These are phyloP conservation scores for Ifrita kowaldi DNA, from an alignment of 2,113 vertebrate genomes.

Conservation along the genomic window DNA sequence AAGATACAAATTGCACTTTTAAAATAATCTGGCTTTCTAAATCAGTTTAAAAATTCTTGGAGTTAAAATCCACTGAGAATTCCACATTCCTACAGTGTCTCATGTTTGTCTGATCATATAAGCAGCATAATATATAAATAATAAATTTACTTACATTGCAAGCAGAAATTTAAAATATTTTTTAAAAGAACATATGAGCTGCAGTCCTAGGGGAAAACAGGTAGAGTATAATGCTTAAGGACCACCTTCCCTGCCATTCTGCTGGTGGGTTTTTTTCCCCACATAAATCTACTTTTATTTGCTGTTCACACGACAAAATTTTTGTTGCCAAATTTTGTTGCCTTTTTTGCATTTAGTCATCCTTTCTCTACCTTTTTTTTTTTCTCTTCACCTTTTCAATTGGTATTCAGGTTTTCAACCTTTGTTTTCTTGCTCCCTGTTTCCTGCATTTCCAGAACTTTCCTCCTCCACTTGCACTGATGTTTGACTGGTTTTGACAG, in stretches of 20 bases:
- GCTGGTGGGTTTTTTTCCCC: rapidly evolving
- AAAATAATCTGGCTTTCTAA: not conserved
- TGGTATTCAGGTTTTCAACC: not conserved
- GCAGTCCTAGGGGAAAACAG: not conserved
- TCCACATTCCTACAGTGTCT: not conserved
- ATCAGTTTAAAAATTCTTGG: not conserved
- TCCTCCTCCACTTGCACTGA: rapidly evolving
- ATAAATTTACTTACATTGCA: not conserved
- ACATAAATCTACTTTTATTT: not conserved
- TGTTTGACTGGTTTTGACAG: not conserved
- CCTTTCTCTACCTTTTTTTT: not conserved
- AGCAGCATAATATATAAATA: not conserved
- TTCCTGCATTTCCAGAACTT: not conserved
- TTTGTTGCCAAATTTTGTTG: not conserved
- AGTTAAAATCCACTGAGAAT: not conserved
- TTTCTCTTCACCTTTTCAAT: not conserved
- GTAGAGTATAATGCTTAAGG: not conserved
- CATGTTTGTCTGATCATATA: not conserved
- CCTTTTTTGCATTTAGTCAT: not conserved
- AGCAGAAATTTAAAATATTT: not conserved
- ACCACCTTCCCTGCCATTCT: not conserved
- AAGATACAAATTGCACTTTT: not conserved
- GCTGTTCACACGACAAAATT: not conserved
- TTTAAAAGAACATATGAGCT: not conserved
- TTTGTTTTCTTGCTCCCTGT: not conserved